These are phyloP conservation scores for Lomographa bimaculata DNA, from an alignment of 2,888 invertebrate species.

Conservation along the genomic window DNA sequence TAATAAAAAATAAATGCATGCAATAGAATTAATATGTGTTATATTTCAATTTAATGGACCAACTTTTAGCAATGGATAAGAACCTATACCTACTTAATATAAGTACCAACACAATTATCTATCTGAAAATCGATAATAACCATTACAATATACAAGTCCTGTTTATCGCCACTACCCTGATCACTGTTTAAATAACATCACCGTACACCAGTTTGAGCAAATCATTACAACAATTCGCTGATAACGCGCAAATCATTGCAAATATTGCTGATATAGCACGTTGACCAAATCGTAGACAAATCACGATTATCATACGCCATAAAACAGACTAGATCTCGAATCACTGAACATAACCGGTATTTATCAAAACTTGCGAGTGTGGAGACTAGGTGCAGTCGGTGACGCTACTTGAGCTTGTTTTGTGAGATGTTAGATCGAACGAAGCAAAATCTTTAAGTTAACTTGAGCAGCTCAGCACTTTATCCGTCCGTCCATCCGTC, in stretches of 20 bases:
- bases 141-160: too few relatives aligned
- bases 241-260: slow-evolving; percentile 33
- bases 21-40: too few relatives aligned
- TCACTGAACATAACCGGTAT: slow-evolving; percentile 53
- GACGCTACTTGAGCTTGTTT: slow-evolving; percentile 9
- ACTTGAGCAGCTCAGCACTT: too few relatives aligned
- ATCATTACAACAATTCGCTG: slow-evolving; percentile 29
- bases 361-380: slow-evolving; percentile 22
- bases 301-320: slow-evolving; percentile 55
- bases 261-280: slow-evolving; percentile 40
- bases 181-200: background rate
- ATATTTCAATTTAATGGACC: too few relatives aligned
- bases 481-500: too few relatives aligned
- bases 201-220: slow-evolving; percentile 3
- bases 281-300: slow-evolving; percentile 55
- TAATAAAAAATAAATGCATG: too few relatives aligned
- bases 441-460: too few relatives aligned
- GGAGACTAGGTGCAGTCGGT: slow-evolving; percentile 28
- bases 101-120: too few relatives aligned
- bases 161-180: background rate
- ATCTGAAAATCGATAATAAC: too few relatives aligned
- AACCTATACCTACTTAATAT: too few relatives aligned
- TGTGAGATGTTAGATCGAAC: too few relatives aligned
- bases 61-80: too few relatives aligned
- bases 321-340: slow-evolving; percentile 53